Conservation (phyloP, 2,113 vertebrate genomes). For the Sarotherodon lohbergeri region DNA sequence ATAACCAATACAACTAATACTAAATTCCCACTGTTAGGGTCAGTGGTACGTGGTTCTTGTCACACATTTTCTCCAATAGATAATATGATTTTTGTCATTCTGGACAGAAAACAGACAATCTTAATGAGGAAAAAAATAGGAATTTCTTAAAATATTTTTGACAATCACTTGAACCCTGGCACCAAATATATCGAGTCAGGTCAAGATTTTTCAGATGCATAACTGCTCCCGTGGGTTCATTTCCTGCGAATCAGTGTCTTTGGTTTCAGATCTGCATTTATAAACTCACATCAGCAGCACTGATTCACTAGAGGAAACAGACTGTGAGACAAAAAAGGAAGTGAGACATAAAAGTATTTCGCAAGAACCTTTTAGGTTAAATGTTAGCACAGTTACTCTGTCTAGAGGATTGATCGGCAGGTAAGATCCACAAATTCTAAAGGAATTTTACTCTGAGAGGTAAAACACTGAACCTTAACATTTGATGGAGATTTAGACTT, state of each 20-base stretch:
- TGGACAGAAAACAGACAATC: background rate
- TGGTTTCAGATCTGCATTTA: slow-evolving; percentile 30
- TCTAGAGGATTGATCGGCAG: background rate
- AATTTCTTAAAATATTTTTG: background rate
- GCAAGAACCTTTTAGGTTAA: background rate
- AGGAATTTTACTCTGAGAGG: background rate
- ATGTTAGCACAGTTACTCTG: background rate
- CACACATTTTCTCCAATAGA: background rate
- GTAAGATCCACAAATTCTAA: background rate
- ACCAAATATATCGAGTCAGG: background rate
- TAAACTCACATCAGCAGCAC: background rate
- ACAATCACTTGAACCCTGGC: background rate
- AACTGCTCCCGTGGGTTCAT: background rate
- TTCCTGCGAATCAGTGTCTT: background rate
- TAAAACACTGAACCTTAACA: background rate
- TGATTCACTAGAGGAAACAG: slow-evolving; percentile 16
- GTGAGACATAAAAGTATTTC: background rate
- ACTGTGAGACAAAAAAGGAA: background rate
- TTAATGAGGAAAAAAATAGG: background rate
- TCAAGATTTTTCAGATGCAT: background rate
- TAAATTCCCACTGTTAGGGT: background rate
- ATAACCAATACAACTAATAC: background rate
- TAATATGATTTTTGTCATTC: background rate
- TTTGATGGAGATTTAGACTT: background rate
- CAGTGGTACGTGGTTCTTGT: background rate